Percentiles rank a stretch among this genome's conserved stretches.
These are phyloP conservation scores for Xenus cinereus DNA, from an alignment of 2,113 vertebrate species.

Conservation along the genomic window DNA sequence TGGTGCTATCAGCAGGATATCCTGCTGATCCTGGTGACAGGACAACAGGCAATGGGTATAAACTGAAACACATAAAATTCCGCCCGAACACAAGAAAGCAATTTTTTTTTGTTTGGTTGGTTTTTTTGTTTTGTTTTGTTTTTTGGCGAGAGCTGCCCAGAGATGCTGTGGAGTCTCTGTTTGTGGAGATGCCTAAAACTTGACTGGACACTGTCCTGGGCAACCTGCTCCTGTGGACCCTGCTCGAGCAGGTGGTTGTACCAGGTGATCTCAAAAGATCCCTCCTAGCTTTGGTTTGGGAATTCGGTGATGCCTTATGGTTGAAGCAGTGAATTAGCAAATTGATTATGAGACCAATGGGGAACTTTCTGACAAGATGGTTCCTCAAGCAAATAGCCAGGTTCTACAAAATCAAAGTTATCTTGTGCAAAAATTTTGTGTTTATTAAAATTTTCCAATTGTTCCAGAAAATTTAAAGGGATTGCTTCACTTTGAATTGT, in stretches of 20 bases:
- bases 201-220: background rate
- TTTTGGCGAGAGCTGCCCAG: background rate
- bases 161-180: background rate
- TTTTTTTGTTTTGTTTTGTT: background rate
- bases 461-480: background rate
- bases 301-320: background rate
- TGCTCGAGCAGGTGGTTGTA: background rate
- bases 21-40: background rate
- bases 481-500: background rate
- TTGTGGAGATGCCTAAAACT: background rate
- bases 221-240: background rate
- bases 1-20: conserved; percentile 11
- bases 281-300: background rate
- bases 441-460: background rate
- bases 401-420: background rate
- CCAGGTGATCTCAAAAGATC: background rate
- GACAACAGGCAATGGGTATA: background rate
- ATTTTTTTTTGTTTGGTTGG: background rate
- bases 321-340: background rate
- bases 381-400: background rate
- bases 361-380: background rate
- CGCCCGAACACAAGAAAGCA: background rate
- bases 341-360: background rate
- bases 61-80: background rate
- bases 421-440: background rate